phyloP scores from a whole-genome alignment of 1,140 invertebrate genomes.

The Drosophila varians region DNA sequence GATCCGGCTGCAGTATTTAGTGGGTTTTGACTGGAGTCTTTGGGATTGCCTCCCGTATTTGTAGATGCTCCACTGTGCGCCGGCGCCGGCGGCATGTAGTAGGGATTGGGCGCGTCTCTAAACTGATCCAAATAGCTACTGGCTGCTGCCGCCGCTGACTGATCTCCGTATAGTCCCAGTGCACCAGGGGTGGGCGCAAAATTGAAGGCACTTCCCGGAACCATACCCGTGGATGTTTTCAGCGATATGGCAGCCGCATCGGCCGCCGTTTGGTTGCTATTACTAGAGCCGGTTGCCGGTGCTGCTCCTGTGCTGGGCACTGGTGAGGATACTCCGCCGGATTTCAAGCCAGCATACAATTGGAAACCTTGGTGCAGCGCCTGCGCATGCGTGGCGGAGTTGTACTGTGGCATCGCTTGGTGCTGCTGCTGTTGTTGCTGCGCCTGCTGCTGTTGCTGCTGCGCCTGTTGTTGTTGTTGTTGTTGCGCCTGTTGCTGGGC shows the following conservation, averaged over 20 bases:
- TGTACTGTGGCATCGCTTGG: constrained; percentile 59
- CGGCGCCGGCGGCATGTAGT: constrained; percentile 85
- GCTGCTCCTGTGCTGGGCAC: constrained; percentile 21
- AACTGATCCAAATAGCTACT: constrained; percentile 87
- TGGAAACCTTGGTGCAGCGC: constrained; percentile 84
- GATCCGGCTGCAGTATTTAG: constrained; percentile 69
- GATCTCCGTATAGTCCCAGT: constrained; percentile 86
- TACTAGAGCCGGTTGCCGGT: constrained; percentile 4
- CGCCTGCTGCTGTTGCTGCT: constrained; percentile 36
- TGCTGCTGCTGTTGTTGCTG: constrained; percentile 50
- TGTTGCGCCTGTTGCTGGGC: constrained; percentile 22
- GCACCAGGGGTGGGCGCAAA: constrained; percentile 86
- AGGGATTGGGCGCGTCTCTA: constrained; percentile 85
- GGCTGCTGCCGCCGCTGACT: constrained; percentile 77
- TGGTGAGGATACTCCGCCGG: constrained; percentile 66
- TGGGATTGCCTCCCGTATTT: constrained; percentile 83
- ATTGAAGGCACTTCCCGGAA: constrained; percentile 89
- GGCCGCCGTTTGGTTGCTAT: constrained; percentile 72
- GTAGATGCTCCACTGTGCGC: constrained; percentile 83
- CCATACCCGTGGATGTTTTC: constrained; percentile 86
- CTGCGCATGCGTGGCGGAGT: constrained; percentile 62
- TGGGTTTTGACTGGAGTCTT: constrained; percentile 62
- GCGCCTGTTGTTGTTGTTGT: constrained; percentile 54
- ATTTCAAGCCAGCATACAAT: constrained; percentile 84
- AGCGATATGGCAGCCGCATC: constrained; percentile 85